These are phyloP conservation scores for Meloe dianella DNA, from an alignment of 2,888 invertebrate genomes.

Conservation along the genomic window DNA sequence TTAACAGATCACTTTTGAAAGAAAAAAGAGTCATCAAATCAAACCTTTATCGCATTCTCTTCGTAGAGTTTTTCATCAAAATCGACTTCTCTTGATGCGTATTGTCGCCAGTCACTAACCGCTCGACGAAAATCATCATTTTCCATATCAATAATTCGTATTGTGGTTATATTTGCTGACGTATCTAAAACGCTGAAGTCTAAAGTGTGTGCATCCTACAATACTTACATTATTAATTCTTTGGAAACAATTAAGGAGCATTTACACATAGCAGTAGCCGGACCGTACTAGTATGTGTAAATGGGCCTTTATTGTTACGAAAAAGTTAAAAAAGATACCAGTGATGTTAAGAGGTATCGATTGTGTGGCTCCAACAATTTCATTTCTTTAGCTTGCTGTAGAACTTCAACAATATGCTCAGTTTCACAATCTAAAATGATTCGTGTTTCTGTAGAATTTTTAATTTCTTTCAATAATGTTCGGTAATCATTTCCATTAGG, in stretches of 20 bases:
- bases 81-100: conserved; percentile 14
- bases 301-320: too few species aligned
- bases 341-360: conserved; percentile 69
- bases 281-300: not conserved
- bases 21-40: not conserved
- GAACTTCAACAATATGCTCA: conserved; percentile 64
- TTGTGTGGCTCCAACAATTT: conserved; percentile 77
- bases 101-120: conserved; percentile 24
- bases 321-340: conserved; percentile 58
- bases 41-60: conserved; percentile 17
- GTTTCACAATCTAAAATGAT: conserved; percentile 78
- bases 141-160: conserved; percentile 67
- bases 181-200: conserved; percentile 66
- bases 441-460: conserved; percentile 72
- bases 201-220: conserved; percentile 68
- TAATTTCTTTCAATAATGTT: conserved; percentile 76
- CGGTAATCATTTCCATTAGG: conserved; percentile 49
- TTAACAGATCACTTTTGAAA: too few species aligned
- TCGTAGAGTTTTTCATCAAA: not conserved
- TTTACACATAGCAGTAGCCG: not conserved
- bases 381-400: conserved; percentile 78
- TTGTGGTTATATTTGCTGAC: conserved; percentile 73
- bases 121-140: conserved; percentile 59
- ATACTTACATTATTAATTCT: conserved; percentile 14
- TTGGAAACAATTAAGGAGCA: not conserved